Percentiles rank a stretch among this genome's conserved stretches.
These are phyloP conservation scores for Phylloscopus trochiloides DNA, from an alignment of 2,113 vertebrate genomes.

Conservation along the genomic window DNA sequence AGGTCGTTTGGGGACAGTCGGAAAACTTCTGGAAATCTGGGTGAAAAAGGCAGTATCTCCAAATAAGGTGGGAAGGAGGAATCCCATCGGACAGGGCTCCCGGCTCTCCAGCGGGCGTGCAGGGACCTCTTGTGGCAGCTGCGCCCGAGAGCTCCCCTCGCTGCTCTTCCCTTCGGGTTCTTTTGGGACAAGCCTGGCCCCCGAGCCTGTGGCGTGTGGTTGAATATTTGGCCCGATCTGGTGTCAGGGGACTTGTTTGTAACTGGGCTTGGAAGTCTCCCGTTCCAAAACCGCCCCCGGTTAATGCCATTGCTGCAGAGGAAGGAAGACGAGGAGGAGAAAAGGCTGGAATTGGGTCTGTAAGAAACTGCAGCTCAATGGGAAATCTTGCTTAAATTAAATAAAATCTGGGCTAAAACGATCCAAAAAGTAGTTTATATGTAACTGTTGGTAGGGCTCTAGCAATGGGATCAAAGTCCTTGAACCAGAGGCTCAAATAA, in stretches of 20 bases:
- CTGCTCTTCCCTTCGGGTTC: neutral
- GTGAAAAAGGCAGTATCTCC: conserved; percentile 4
- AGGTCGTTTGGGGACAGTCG: neutral
- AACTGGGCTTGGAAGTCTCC: neutral
- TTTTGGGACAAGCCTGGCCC: neutral
- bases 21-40: neutral
- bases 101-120: neutral
- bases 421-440: neutral
- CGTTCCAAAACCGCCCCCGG: neutral
- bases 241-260: neutral
- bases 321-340: neutral
- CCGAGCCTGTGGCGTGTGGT: neutral
- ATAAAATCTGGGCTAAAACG: neutral
- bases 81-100: neutral
- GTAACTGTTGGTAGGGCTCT: neutral
- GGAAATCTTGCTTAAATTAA: neutral
- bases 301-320: neutral
- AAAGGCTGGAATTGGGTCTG: neutral
- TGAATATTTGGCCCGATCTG: neutral
- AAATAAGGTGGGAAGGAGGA: neutral
- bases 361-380: neutral
- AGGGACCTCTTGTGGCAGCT: conserved; percentile 56
- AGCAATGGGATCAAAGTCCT: neutral
- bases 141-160: neutral
- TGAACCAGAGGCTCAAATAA: neutral